phyloP scores from a whole-genome alignment of 2,797 vertebrate species.

The Falco berigora region DNA sequence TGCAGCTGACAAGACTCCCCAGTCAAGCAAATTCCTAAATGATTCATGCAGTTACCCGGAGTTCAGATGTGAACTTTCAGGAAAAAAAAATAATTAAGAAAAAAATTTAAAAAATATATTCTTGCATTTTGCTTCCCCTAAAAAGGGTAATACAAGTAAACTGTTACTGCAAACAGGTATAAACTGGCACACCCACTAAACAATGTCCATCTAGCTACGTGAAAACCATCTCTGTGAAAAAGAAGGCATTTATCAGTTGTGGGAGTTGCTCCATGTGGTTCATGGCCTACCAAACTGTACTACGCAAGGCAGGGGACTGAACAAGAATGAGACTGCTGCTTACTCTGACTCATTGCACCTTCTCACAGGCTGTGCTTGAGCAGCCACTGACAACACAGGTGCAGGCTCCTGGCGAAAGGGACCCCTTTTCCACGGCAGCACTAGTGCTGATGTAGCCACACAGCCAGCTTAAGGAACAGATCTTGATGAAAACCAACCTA shows the following conservation, averaged over 20 bases:
- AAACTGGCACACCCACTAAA: not conserved
- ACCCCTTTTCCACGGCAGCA: not conserved
- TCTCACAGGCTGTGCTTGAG: rapidly evolving
- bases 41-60: not conserved
- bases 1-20: not conserved
- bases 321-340: not conserved
- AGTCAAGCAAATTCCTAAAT: not conserved
- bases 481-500: rapidly evolving
- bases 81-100: no score
- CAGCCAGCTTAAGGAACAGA: not conserved
- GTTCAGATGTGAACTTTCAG: not conserved
- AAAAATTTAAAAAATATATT: rapidly evolving
- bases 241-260: not conserved
- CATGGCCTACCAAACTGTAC: no score
- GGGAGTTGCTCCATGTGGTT: not conserved
- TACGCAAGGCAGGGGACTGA: rapidly evolving
- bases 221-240: not conserved
- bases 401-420: not conserved
- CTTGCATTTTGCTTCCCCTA: not conserved
- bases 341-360: rapidly evolving
- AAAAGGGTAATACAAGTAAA: not conserved
- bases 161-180: not conserved
- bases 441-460: rapidly evolving
- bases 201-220: not conserved
- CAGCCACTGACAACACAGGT: rapidly evolving